A percentile compares a stretch with the other conserved stretches of the same genome.
Conservation (phyloP, 2,888 invertebrate genomes). For the Folsomia candida region DNA sequence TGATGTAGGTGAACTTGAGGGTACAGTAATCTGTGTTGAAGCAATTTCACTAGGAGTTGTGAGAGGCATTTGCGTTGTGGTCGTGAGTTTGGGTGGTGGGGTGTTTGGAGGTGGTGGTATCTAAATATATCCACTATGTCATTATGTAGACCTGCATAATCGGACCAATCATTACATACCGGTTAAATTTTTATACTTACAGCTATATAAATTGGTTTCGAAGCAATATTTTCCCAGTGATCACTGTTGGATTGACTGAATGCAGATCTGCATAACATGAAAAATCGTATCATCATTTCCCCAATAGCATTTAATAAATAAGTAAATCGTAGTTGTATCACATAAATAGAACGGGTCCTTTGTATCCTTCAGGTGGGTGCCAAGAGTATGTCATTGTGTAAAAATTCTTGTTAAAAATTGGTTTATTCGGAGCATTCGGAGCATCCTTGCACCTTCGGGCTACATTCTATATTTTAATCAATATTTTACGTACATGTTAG, state of each 20-base stretch:
- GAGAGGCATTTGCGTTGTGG: neutral
- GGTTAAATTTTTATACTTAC: too few species aligned
- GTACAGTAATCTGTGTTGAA: neutral
- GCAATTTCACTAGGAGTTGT: neutral
- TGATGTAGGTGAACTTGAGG: neutral
- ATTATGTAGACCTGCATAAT: too few species aligned
- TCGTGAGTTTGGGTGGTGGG: neutral
- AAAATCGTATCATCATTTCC: neutral
- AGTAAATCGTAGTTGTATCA: neutral
- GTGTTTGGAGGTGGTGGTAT: neutral
- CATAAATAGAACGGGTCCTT: constrained; percentile 1
- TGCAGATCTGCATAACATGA: neutral
- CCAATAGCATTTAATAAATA: neutral
- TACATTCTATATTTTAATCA: neutral
- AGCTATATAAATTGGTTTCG: neutral
- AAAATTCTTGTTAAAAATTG: neutral
- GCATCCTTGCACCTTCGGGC: neutral
- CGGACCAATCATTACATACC: too few species aligned
- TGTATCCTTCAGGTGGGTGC: neutral
- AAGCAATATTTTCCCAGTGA: neutral
- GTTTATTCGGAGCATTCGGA: neutral
- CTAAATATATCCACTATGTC: too few species aligned
- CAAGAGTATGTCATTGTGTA: neutral
- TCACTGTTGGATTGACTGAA: neutral
- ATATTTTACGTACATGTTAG: too few species aligned